phyloP scores from a whole-genome alignment of 2,888 invertebrate species.

The Aplocera efformata region DNA sequence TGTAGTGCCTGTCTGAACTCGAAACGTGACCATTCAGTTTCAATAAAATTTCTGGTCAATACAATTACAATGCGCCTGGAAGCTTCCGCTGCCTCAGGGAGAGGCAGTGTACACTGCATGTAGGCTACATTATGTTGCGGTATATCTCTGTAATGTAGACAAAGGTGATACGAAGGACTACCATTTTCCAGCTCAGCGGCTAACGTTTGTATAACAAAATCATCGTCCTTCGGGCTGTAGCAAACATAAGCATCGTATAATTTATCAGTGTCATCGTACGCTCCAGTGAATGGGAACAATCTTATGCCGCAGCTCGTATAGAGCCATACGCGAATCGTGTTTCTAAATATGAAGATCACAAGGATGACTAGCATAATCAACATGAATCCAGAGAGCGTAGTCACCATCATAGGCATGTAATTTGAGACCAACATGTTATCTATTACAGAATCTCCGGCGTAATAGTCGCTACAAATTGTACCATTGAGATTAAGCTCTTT shows the following conservation, averaged over 20 bases:
- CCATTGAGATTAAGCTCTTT: conserved; percentile 90
- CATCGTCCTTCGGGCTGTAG: conserved; percentile 95
- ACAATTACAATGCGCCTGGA: conserved; percentile 92
- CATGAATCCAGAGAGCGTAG: conserved; percentile 87
- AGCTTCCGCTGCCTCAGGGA: conserved; percentile 93
- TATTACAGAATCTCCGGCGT: conserved; percentile 89
- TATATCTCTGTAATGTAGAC: conserved; percentile 93
- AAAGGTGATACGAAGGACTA: conserved; percentile 88
- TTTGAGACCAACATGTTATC: conserved; percentile 90
- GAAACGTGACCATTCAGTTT: conserved; percentile 95
- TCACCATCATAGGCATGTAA: conserved; percentile 91
- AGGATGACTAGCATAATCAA: conserved; percentile 88
- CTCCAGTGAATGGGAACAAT: conserved; percentile 86
- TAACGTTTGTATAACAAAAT: conserved; percentile 92
- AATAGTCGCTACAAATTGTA: conserved; percentile 92
- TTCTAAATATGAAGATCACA: conserved; percentile 91
- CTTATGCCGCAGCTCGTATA: conserved; percentile 92
- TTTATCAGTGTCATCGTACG: conserved; percentile 90
- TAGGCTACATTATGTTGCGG: conserved; percentile 84
- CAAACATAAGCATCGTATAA: conserved; percentile 96
- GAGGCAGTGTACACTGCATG: conserved; percentile 86
- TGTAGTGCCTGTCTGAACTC: conserved; percentile 94
- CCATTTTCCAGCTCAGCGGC: conserved; percentile 93
- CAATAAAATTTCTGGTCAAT: conserved; percentile 92
- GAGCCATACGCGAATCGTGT: conserved; percentile 92